Percentiles rank a stretch among this genome's conserved stretches.
Evolutionary conservation across 2,888 invertebrate genomes (phyloP).

Genomic region (Pristionchus exspectatus): DNA sequence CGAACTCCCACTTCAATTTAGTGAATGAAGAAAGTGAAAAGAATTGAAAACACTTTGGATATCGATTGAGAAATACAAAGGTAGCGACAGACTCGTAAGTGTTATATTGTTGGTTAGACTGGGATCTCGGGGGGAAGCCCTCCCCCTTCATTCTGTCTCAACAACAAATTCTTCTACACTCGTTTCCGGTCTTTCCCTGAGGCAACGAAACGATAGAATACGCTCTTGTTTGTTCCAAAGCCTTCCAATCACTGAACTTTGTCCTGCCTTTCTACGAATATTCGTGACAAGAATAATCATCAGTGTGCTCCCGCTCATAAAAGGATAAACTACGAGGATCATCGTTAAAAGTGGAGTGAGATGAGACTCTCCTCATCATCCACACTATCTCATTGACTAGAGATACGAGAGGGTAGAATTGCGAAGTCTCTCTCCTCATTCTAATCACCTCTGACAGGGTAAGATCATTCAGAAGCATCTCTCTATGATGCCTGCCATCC

Average conservation of each 20-base stretch:
- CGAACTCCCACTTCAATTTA: not conserved
- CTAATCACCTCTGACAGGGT: not conserved
- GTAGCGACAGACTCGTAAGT: not conserved
- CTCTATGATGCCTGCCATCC: not conserved
- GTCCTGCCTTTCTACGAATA: constrained; percentile 18
- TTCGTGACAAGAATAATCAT: constrained; percentile 1
- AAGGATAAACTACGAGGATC: constrained; percentile 37
- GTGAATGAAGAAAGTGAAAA: not conserved
- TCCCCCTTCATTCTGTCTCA: not conserved
- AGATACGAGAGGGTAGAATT: not conserved
- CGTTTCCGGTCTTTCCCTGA: not conserved
- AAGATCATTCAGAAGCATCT: constrained; percentile 15
- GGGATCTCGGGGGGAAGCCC: not conserved
- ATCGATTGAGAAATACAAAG: not conserved
- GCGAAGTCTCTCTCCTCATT: not conserved
- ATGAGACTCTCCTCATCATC: not conserved
- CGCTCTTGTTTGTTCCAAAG: not conserved
- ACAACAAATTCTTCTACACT: not conserved
- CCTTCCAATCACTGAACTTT: not conserved
- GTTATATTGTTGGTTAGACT: not conserved
- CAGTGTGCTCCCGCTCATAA: not conserved
- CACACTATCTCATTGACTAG: not conserved
- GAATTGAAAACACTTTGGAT: not conserved
- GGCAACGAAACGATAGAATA: not conserved
- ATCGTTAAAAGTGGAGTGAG: not conserved